Evolutionary conservation across 2,888 invertebrate species (phyloP).

Genomic region (Synergus itoensis): DNA sequence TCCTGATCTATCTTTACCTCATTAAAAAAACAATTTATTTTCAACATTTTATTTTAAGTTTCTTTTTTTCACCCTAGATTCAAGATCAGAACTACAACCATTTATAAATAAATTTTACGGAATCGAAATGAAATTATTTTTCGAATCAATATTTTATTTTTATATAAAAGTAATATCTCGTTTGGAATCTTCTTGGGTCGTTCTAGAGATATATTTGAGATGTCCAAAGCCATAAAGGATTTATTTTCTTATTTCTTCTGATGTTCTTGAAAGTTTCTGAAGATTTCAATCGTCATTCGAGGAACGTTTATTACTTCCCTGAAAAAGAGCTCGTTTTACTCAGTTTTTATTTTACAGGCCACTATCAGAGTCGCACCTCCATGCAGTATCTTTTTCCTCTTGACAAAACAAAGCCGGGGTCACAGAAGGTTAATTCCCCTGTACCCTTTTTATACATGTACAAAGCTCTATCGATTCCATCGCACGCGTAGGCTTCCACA

Average conservation of each 20-base stretch:
- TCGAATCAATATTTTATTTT: too few relatives aligned
- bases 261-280: background rate
- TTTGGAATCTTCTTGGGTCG: too few relatives aligned
- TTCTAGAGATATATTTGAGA: too few relatives aligned
- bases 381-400: conserved; percentile 32
- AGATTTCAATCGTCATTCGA: background rate
- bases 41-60: background rate
- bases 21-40: too few relatives aligned
- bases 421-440: conserved; percentile 30
- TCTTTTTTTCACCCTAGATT: background rate
- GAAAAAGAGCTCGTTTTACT: background rate
- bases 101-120: too few relatives aligned
- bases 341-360: conserved; percentile 1
- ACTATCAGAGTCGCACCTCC: background rate
- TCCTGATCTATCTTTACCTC: background rate
- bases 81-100: too few relatives aligned
- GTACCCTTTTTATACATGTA: conserved; percentile 34
- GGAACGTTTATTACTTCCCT: background rate
- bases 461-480: conserved; percentile 32
- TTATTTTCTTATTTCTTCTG: background rate
- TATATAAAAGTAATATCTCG: too few relatives aligned
- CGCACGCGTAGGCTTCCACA: conserved; percentile 22
- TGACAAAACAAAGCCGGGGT: conserved; percentile 29
- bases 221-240: too few relatives aligned
- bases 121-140: too few relatives aligned